Evolutionary conservation across 2,888 invertebrate species (phyloP).

Genomic region (Chrysotoxum bicinctum): DNA sequence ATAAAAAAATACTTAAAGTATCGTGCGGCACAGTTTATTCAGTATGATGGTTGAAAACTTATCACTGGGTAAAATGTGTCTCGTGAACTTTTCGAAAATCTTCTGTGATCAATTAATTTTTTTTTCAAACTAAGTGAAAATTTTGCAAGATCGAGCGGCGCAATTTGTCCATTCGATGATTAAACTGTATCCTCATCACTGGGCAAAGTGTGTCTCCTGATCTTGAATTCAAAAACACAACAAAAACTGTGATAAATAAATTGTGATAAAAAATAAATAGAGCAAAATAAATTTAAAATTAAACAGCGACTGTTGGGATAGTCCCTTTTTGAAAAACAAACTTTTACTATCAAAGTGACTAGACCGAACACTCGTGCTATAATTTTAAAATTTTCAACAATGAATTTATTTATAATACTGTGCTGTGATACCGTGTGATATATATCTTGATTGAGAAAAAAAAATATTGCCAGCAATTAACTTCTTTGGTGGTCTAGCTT

Average conservation of each 20-base stretch:
- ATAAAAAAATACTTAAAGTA: conserved; percentile 2
- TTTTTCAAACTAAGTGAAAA: neutral
- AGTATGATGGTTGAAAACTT: conserved; percentile 51
- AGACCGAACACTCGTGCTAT: conserved; percentile 82
- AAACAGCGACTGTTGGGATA: conserved; percentile 81
- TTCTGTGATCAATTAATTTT: neutral
- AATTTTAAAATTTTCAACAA: conserved; percentile 80
- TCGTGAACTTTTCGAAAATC: conserved; percentile 29
- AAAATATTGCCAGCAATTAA: conserved; percentile 76
- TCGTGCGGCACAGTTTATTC: conserved; percentile 47
- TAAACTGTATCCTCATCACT: conserved; percentile 76
- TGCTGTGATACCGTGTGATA: conserved; percentile 1
- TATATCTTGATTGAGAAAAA: neutral
- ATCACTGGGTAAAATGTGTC: conserved; percentile 68
- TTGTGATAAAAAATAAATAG: neutral
- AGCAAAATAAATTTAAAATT: conserved; percentile 78
- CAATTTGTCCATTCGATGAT: conserved; percentile 77
- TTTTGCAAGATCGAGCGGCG: conserved; percentile 74
- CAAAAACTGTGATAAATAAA: neutral
- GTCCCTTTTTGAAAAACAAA: conserved; percentile 76
- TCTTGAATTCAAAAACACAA: conserved; percentile 41
- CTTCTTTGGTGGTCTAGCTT: conserved; percentile 81
- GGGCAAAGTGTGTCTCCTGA: conserved; percentile 80
- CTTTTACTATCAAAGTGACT: conserved; percentile 77
- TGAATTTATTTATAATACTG: neutral